Conservation (phyloP, 2,797 vertebrate genomes). For the Falco concolor region DNA sequence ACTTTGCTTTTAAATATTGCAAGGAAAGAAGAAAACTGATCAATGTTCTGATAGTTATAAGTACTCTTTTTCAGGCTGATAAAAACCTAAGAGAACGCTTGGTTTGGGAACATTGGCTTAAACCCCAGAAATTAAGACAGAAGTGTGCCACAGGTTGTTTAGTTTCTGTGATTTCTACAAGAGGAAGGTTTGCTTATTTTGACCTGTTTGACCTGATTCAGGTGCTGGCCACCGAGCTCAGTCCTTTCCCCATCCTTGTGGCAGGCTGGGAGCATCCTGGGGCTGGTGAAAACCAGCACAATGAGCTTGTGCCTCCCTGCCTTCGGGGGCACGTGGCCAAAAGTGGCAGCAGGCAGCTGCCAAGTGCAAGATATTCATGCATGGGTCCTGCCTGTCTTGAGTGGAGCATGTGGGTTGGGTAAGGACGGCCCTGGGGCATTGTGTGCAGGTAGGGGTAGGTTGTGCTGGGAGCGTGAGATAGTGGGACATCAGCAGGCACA, state of each 20-base stretch:
- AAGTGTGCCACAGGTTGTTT: neutral
- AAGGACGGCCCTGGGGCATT: neutral
- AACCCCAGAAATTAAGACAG: neutral
- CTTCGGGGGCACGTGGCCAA: neutral
- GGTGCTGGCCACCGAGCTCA: neutral
- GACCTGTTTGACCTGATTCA: neutral
- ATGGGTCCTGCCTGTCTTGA: fast-evolving
- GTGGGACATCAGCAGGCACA: neutral
- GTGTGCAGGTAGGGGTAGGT: neutral
- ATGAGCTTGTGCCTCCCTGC: neutral
- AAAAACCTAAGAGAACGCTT: neutral
- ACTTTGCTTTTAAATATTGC: neutral
- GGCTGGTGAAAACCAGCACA: neutral
- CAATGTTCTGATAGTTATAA: neutral
- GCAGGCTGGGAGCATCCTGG: neutral
- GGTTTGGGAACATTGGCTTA: neutral
- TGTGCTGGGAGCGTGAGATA: neutral
- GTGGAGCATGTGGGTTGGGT: neutral
- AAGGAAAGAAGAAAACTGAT: neutral
- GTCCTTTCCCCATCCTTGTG: fast-evolving
- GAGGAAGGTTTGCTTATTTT: neutral
- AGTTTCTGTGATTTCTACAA: neutral
- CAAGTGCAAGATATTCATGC: neutral
- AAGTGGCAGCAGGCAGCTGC: neutral
- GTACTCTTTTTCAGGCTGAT: neutral